phyloP scores from a whole-genome alignment of 1,140 invertebrate species.

The Solenopsis invicta region DNA sequence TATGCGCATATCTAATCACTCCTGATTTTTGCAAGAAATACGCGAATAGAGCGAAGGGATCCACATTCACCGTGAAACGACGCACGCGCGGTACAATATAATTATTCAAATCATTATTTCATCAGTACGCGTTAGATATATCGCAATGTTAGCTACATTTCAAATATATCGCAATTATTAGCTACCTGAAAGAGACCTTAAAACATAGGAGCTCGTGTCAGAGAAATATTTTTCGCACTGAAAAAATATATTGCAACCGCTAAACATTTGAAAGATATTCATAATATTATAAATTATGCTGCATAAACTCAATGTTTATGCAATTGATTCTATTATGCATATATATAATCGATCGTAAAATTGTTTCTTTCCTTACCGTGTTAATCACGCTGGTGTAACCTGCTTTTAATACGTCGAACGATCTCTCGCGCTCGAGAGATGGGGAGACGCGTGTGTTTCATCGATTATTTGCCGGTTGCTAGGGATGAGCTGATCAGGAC shows the following conservation, averaged over 20 bases:
- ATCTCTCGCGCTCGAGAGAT: neutral
- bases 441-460: neutral
- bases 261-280: neutral
- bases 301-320: neutral
- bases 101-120: neutral
- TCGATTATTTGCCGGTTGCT: neutral
- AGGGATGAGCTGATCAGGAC: neutral
- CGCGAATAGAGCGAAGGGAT: slow-evolving; percentile 24
- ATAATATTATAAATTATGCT: slow-evolving; percentile 21
- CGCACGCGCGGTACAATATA: neutral
- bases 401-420: neutral
- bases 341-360: neutral
- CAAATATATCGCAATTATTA: neutral
- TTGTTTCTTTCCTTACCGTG: neutral
- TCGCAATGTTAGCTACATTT: neutral
- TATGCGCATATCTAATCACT: slow-evolving; percentile 44
- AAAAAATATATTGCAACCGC: neutral
- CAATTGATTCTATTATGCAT: slow-evolving; percentile 30
- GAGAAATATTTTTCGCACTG: neutral
- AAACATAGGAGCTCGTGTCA: neutral
- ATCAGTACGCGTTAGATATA: neutral
- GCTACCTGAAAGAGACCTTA: neutral
- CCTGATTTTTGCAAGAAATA: slow-evolving; percentile 35
- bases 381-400: slow-evolving; percentile 1
- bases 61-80: slow-evolving; percentile 43